Evolutionary conservation across 2,113 vertebrate species (phyloP), one percentile per base, ranked within the genome.

Genomic region (Sapayoa aenigma): DNA sequence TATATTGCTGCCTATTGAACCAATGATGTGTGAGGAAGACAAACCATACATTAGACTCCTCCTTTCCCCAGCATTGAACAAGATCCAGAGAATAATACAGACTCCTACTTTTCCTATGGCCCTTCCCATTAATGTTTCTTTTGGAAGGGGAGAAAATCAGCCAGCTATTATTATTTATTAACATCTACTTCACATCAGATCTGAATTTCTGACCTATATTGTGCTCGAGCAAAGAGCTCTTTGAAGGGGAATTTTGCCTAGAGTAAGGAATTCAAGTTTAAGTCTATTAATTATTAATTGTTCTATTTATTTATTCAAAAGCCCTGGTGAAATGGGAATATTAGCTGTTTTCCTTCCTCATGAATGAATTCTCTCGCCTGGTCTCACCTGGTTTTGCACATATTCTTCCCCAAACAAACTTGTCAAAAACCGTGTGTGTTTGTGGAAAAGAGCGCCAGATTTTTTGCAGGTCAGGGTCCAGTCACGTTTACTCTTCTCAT

Each of bases 241-340:
- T 23, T 19, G 91, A 87, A 79, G 81, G 73, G 52, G 72, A 93
- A 81, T 90, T 84, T 83, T 78, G 79, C 80, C 73, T 84, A 69
- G 67, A 79, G 75, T 77, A 86, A 81, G 88, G 87, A 84, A 58
- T 89, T 94, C 17, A 79, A 82, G 65, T 95, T 97, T 95, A 66
- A 60, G 28, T 56, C 73, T 58, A 72, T 97, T 89, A 94, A 95
- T 95, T 93, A 95, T 96, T 95, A 95, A 96, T 79, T 65, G 20
- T 9, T 79, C 37, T 79, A 79, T 91, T 96, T 93, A 95, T 93
- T 97, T 97, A 97, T 97, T 96, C 39, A 95, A 93, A 94, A 95
- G 69, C 84, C 62, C 15, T 0, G 11, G 53, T 89, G 91, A 95
- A 93, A 93, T 82, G 95, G 95, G 95, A 95, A 75, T 84, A 82